phyloP scores from a whole-genome alignment of 2,797 vertebrate genomes.

The Chloroceryle amazona region DNA sequence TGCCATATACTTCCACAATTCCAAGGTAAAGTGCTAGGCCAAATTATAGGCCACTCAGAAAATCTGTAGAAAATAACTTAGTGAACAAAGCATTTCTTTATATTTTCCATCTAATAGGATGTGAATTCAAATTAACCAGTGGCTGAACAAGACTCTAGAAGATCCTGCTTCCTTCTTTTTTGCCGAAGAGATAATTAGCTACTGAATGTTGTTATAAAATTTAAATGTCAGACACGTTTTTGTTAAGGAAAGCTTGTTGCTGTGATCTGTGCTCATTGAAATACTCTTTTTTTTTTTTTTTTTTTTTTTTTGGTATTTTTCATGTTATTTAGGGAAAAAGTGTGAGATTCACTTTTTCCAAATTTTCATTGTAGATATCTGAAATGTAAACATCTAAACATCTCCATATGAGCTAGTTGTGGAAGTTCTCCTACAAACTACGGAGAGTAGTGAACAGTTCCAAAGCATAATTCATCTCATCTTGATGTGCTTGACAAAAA shows the following conservation, averaged over 20 bases:
- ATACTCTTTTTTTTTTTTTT: background rate
- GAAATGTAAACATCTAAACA: background rate
- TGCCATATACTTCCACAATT: constrained; percentile 27
- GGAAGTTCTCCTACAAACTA: background rate
- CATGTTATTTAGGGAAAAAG: background rate
- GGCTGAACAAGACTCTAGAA: background rate
- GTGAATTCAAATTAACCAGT: background rate
- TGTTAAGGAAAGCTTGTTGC: background rate
- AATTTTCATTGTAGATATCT: background rate
- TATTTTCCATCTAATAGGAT: constrained; percentile 1
- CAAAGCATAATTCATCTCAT: background rate
- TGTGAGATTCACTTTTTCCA: background rate
- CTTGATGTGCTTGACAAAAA: constrained; percentile 11
- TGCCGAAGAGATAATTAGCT: background rate
- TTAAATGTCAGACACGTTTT: background rate
- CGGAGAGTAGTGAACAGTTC: background rate
- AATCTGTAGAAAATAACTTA: constrained; percentile 58
- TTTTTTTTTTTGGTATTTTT: background rate
- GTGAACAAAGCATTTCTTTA: constrained; percentile 41
- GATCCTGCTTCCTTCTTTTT: background rate
- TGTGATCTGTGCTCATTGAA: background rate
- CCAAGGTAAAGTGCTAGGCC: constrained; percentile 58
- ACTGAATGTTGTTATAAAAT: background rate
- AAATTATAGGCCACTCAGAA: constrained; percentile 51
- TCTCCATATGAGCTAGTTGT: background rate